Evolutionary conservation across 2,797 vertebrate species (phyloP), one percentile per base, ranked within the genome.

Genomic region (Pseudopleuronectes americanus): DNA sequence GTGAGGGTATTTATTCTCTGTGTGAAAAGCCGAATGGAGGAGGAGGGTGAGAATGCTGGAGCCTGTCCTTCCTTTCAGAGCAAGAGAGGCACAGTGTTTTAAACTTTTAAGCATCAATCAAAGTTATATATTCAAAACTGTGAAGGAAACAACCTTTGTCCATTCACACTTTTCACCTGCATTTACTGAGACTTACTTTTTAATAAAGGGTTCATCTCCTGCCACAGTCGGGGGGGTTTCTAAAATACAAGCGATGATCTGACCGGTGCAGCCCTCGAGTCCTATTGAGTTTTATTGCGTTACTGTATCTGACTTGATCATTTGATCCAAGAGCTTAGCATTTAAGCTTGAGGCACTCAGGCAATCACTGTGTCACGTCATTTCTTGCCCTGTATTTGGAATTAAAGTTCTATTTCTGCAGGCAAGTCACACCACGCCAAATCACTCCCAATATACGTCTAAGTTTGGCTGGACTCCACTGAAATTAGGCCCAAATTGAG

Each of bases 231-330:
- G 5, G 8, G 8, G 28, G 38, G 71, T 74, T 79, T 71, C 51
- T 55, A 79, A 79, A 87, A 77, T 73, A 79, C 65, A 73, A 38
- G 70, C 4, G 67, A 60, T 76, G 74, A 79, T 83, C 67, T 69
- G 48, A 48, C 48, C 17, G 26, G 33, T 26, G 26, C 9, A 65
- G 57, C 56, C 28, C 26, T 57, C 6, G n/a, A 67, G 64, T 77
- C 70, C 52, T 75, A 43, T 22, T 61, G 69, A 58, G 60, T 68
- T 74, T 63, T 51, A 78, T 71, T 48, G 65, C 48, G 61, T 64
- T 64, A 73, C 68, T 71, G 14, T 13, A 75, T 71, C 75, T 58
- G 67, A 66, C 57, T 43, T 8, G 16, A 66, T 58, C 71, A 67
- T 64, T 74, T 68, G 75, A 82, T 75, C 75, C 64, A 17, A 24